These are phyloP conservation scores for Dryas iulia DNA, from an alignment of 1,140 invertebrate species.

Conservation along the genomic window DNA sequence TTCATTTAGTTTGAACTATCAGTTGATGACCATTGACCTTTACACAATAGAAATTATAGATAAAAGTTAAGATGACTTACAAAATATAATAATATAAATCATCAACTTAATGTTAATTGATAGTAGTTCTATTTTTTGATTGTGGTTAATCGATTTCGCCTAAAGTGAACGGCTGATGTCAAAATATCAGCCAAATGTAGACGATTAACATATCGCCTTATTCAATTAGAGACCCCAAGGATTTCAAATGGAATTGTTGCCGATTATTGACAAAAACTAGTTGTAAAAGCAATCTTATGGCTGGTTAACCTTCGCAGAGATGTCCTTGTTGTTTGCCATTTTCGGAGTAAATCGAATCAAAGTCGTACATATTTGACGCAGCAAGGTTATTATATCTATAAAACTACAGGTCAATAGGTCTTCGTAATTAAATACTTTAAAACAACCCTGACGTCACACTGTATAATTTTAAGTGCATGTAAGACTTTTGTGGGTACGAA, in stretches of 20 bases:
- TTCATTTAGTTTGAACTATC: no score
- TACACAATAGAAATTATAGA: no score
- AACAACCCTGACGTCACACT: conserved; percentile 13
- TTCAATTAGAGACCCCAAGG: conserved; percentile 14
- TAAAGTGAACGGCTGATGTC: neutral
- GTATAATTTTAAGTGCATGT: conserved; percentile 16
- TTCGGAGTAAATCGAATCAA: conserved; percentile 40
- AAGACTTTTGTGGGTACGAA: conserved; percentile 2
- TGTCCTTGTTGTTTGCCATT: conserved; percentile 40
- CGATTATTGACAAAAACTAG: conserved; percentile 31
- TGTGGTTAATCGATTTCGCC: neutral
- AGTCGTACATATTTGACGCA: conserved; percentile 37
- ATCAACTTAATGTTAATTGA: neutral
- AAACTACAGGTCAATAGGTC: conserved; percentile 40
- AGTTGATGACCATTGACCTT: no score
- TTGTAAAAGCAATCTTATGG: conserved; percentile 35
- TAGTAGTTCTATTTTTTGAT: no score
- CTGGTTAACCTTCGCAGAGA: conserved; percentile 35
- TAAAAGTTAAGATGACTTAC: no score
- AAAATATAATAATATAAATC: no score
- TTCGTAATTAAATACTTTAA: conserved; percentile 27
- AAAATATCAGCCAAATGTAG: neutral
- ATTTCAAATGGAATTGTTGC: conserved; percentile 24
- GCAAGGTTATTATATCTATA: conserved; percentile 41
- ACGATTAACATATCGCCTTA: conserved; percentile 1